These are phyloP conservation scores for Pheosia tremula DNA, from an alignment of 2,888 invertebrate genomes.

Conservation along the genomic window DNA sequence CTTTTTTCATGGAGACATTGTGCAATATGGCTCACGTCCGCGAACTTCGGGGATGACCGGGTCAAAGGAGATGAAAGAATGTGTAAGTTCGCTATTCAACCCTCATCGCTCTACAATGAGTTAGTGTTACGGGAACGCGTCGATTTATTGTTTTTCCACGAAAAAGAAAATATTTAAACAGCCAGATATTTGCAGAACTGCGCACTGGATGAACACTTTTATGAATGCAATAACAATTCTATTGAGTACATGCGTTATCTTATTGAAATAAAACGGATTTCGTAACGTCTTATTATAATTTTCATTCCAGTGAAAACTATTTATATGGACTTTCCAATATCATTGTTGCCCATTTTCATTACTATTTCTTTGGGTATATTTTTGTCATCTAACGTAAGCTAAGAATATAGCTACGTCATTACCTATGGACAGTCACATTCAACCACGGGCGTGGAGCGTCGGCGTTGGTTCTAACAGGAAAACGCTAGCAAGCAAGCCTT, in stretches of 20 bases:
- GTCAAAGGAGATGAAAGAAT: slow-evolving; percentile 66
- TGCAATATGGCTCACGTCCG: slow-evolving; percentile 63
- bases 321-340: no score
- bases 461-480: no score
- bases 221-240: background rate
- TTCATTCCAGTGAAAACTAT: no score
- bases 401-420: no score
- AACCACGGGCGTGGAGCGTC: no score
- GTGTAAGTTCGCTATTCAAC: slow-evolving; percentile 54
- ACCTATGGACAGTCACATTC: no score
- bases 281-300: no score
- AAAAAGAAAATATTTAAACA: slow-evolving; percentile 9
- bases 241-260: background rate
- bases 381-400: no score
- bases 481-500: no score
- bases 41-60: slow-evolving; percentile 65
- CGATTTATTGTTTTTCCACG: slow-evolving; percentile 31
- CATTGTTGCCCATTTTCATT: no score
- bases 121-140: slow-evolving; percentile 30
- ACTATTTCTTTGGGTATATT: no score
- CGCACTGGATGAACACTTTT: background rate
- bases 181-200: background rate
- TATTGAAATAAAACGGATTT: background rate
- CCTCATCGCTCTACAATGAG: slow-evolving; percentile 55
- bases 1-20: slow-evolving; percentile 64